Percentiles rank a stretch among this genome's conserved stretches.
phyloP scores from a whole-genome alignment of 2,113 vertebrate species.

The Axis porcinus region DNA sequence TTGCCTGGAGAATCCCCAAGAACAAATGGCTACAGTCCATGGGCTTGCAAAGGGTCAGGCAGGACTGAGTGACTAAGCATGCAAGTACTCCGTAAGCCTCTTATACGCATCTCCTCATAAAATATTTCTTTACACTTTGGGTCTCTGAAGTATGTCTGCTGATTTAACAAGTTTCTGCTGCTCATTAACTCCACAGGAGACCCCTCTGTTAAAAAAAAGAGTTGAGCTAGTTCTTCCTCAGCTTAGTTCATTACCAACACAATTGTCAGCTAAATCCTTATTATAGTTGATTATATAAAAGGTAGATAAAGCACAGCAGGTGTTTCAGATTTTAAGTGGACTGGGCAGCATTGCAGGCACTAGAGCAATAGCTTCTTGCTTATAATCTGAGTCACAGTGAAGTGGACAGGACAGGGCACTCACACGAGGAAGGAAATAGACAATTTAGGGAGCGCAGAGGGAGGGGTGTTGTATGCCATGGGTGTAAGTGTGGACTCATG shows the following conservation, averaged over 20 bases:
- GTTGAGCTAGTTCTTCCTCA: neutral
- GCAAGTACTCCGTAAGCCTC: neutral
- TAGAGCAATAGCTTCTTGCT: neutral
- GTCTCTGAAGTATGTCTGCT: neutral
- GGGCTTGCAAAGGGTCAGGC: neutral
- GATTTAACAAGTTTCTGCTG: neutral
- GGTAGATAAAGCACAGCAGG: neutral
- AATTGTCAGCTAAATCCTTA: neutral
- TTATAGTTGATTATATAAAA: neutral
- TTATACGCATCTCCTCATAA: neutral
- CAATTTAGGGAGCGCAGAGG: neutral
- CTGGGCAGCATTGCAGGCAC: neutral
- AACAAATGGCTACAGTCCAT: neutral
- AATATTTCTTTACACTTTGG: neutral
- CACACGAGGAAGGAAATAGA: neutral
- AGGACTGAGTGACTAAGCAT: rapidly evolving
- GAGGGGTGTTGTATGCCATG: rapidly evolving
- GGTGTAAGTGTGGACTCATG: rapidly evolving
- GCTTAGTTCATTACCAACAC: neutral
- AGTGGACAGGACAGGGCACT: neutral
- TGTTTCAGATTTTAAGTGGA: neutral
- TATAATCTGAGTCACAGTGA: neutral
- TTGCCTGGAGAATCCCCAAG: neutral
- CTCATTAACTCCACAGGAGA: neutral
- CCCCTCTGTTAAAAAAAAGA: neutral